Conservation (phyloP, 2,113 vertebrate species). For the Bettongia penicillata region DNA sequence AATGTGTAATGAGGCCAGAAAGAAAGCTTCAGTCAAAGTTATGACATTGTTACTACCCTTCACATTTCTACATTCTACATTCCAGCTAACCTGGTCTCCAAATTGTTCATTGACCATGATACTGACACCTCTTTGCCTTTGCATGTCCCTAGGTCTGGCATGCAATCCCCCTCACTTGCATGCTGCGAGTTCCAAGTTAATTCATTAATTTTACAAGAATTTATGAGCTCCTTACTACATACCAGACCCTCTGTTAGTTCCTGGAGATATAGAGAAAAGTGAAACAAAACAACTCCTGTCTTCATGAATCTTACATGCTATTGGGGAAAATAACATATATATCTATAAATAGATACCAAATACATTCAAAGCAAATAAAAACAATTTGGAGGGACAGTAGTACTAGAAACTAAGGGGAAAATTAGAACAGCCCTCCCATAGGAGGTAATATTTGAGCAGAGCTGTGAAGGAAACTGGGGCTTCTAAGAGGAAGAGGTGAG, state of each 20-base stretch:
- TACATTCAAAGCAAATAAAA: neutral
- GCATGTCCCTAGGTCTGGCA: neutral
- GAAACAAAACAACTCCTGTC: neutral
- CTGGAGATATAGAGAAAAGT: neutral
- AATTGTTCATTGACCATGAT: neutral
- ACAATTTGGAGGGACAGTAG: neutral
- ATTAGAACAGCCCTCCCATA: neutral
- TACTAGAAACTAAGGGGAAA: neutral
- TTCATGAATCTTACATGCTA: neutral
- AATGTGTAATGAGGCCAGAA: neutral
- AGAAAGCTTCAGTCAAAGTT: neutral
- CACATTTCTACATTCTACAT: neutral
- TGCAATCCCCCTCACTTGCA: neutral
- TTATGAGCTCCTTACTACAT: neutral
- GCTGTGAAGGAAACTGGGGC: neutral
- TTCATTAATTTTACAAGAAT: neutral
- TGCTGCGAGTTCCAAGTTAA: neutral
- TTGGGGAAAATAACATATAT: neutral
- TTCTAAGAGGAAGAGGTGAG: neutral
- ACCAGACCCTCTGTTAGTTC: neutral
- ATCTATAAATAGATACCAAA: neutral
- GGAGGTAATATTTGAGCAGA: neutral
- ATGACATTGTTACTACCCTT: neutral
- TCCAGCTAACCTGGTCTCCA: neutral
- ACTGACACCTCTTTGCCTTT: neutral